A percentile compares a stretch with the other conserved stretches of the same genome.
Conservation (phyloP, 2,888 invertebrate genomes). For the Mactromeris polynyma region DNA sequence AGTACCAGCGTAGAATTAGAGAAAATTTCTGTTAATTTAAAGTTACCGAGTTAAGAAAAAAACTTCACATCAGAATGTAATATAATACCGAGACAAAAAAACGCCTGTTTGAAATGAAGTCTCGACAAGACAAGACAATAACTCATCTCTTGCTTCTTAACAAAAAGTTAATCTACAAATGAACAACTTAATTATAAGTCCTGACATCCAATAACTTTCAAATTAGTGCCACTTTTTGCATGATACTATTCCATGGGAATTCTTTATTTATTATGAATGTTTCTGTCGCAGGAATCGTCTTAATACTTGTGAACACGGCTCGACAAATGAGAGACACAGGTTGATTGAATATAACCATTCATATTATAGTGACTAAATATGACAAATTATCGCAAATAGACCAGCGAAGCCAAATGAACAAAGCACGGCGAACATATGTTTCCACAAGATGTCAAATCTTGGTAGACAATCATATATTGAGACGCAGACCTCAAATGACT, state of each 20-base stretch:
- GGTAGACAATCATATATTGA: neutral
- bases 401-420: conserved; percentile 51
- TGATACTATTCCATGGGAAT: conserved; percentile 5
- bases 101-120: neutral
- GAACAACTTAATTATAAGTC: conserved; percentile 3
- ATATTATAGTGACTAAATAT: conserved; percentile 49
- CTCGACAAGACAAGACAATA: neutral
- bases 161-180: conserved; percentile 4
- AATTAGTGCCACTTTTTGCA: conserved; percentile 23
- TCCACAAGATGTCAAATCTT: conserved; percentile 14
- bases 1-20: too few species aligned
- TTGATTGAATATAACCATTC: conserved; percentile 16
- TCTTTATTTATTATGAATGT: conserved; percentile 15
- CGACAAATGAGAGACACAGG: conserved; percentile 13
- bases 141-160: neutral
- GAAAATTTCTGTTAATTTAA: too few species aligned
- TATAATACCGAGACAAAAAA: neutral
- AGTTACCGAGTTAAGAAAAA: neutral
- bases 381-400: conserved; percentile 63
- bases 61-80: neutral
- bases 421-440: conserved; percentile 53
- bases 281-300: neutral
- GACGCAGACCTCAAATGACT: neutral
- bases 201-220: conserved; percentile 9
- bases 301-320: conserved; percentile 8